A percentile compares a stretch with the other conserved stretches of the same genome.
Conservation (phyloP, 2,113 vertebrate genomes). For the Notarius quadriscutis region DNA sequence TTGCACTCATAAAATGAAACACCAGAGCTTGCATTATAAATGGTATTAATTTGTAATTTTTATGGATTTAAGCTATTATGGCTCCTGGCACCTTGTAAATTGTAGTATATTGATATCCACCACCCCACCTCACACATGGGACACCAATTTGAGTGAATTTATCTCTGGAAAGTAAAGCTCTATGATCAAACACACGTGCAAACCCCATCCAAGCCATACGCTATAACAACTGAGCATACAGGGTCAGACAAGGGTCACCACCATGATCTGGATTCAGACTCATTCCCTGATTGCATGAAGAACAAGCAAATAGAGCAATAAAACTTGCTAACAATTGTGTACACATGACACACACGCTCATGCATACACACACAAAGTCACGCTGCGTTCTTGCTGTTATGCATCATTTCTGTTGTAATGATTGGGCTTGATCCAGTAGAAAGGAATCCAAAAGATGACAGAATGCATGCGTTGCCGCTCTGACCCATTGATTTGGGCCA, state of each 20-base stretch:
- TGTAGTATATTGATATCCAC: background rate
- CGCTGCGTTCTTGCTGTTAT: constrained; percentile 57
- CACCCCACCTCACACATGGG: background rate
- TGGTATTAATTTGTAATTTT: background rate
- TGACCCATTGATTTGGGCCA: constrained; percentile 44
- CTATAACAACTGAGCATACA: constrained; percentile 5
- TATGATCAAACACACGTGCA: constrained; percentile 38
- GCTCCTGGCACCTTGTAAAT: background rate
- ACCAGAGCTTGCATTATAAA: background rate
- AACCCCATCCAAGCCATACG: constrained; percentile 37
- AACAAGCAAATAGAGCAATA: constrained; percentile 35
- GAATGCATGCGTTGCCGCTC: constrained; percentile 53
- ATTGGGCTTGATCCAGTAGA: constrained; percentile 62
- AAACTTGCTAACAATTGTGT: constrained; percentile 36
- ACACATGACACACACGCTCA: constrained; percentile 40
- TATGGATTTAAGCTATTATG: background rate
- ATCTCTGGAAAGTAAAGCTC: constrained; percentile 5
- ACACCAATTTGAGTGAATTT: constrained; percentile 3
- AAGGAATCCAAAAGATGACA: constrained; percentile 67
- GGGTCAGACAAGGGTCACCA: constrained; percentile 22
- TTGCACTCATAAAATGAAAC: constrained; percentile 64
- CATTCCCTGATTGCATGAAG: constrained; percentile 37
- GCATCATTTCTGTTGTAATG: constrained; percentile 65
- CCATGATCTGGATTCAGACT: constrained; percentile 5
- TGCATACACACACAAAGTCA: constrained; percentile 42